Percentiles rank a stretch among this genome's conserved stretches.
Conservation (phyloP, 2,113 vertebrate genomes). For the Loxodonta africana region DNA sequence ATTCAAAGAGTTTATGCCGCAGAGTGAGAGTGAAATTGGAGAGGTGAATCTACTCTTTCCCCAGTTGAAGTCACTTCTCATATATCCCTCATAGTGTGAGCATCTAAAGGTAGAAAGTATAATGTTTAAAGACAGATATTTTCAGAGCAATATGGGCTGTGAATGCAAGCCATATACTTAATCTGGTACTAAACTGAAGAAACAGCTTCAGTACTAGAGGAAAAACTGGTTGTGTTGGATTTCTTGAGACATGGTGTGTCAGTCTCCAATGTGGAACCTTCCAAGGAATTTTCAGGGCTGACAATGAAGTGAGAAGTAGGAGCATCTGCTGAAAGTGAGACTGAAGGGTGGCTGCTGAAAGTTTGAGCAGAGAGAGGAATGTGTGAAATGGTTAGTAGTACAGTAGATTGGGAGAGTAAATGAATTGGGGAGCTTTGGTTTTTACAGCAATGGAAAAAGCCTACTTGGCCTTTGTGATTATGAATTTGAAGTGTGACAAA, state of each 20-base stretch:
- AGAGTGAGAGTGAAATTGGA: not conserved
- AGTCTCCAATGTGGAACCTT: not conserved
- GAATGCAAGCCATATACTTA: not conserved
- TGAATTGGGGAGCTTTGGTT: not conserved
- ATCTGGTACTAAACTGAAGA: not conserved
- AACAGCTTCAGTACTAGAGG: constrained; percentile 16
- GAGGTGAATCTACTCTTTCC: not conserved
- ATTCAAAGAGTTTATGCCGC: not conserved
- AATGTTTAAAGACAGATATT: not conserved
- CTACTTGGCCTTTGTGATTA: not conserved
- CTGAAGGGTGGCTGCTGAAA: not conserved
- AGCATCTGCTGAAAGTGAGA: not conserved
- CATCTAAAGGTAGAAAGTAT: not conserved
- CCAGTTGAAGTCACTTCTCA: not conserved
- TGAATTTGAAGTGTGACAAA: not conserved
- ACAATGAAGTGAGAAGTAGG: constrained; percentile 15
- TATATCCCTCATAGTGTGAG: not conserved
- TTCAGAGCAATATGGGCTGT: not conserved
- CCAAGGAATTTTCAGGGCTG: not conserved
- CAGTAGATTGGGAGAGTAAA: not conserved
- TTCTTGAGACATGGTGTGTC: not conserved
- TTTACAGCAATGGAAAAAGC: constrained; percentile 4
- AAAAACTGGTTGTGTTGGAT: not conserved
- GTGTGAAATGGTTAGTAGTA: not conserved
- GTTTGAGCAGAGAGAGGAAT: not conserved